Conservation (phyloP, 2,888 invertebrate species). For the Leucania comma region DNA sequence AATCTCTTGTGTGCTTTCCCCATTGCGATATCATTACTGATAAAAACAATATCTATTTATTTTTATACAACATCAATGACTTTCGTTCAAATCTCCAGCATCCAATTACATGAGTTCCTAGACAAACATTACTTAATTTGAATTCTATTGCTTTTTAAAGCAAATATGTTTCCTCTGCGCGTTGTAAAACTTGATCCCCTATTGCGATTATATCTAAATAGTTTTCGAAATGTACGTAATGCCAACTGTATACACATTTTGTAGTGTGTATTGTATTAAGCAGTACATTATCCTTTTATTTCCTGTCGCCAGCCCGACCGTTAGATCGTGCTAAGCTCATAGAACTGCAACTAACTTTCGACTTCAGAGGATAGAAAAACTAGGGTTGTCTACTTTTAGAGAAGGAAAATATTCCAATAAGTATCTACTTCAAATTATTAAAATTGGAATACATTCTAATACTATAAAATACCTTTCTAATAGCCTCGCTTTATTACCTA, state of each 20-base stretch:
- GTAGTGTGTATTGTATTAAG: conserved; percentile 56
- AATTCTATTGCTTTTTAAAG: conserved; percentile 58
- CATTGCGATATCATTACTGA: neutral
- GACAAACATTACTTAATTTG: conserved; percentile 38
- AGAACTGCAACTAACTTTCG: conserved; percentile 74
- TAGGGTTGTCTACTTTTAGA: conserved; percentile 72
- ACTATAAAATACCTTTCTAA: too few relatives aligned
- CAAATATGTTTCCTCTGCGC: conserved; percentile 33
- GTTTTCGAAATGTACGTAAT: conserved; percentile 44
- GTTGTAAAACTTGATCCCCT: conserved; percentile 51
- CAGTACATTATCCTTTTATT: conserved; percentile 68
- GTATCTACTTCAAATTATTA: neutral
- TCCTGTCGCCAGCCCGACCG: conserved; percentile 67
- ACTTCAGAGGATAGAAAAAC: conserved; percentile 72
- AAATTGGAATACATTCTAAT: neutral
- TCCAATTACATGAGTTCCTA: conserved; percentile 40
- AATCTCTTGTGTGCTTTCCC: neutral
- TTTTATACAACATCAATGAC: conserved; percentile 1
- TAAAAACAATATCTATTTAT: neutral
- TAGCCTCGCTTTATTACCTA: neutral
- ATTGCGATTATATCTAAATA: conserved; percentile 56
- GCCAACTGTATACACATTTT: conserved; percentile 49
- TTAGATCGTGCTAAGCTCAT: conserved; percentile 74
- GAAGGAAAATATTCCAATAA: neutral
- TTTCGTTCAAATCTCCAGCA: conserved; percentile 4